Percentiles rank a stretch among this genome's conserved stretches.
Conservation (phyloP, 2,888 invertebrate genomes). For the Cylloceria caligata region DNA sequence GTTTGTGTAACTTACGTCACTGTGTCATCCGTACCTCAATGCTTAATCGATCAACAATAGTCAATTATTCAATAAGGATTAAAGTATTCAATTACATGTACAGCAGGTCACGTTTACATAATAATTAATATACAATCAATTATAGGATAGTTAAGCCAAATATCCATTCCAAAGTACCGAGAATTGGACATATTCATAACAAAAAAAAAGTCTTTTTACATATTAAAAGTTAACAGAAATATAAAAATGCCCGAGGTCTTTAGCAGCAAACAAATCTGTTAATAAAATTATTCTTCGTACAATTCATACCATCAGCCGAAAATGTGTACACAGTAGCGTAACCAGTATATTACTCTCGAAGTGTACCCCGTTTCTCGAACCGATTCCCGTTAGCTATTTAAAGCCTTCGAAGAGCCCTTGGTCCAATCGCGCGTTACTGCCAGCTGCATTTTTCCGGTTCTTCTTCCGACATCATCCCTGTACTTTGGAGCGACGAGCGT, state of each 20-base stretch:
- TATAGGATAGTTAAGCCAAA: background rate
- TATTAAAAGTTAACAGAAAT: too few species aligned
- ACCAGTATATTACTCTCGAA: background rate
- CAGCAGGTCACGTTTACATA: too few species aligned
- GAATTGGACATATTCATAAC: background rate
- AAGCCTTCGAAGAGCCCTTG: slow-evolving; percentile 17
- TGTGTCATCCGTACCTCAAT: too few species aligned
- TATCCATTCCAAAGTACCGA: background rate
- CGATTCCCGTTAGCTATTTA: slow-evolving; percentile 29
- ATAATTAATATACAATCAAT: background rate
- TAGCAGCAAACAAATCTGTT: too few species aligned
- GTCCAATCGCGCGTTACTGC: background rate
- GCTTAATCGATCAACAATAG: too few species aligned
- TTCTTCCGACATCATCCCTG: slow-evolving; percentile 22
- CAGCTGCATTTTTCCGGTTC: slow-evolving; percentile 16
- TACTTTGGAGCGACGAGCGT: background rate
- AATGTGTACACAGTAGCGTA: background rate
- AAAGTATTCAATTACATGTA: too few species aligned
- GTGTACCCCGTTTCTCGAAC: slow-evolving; percentile 13
- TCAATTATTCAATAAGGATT: too few species aligned
- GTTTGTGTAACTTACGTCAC: too few species aligned
- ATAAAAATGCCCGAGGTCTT: too few species aligned
- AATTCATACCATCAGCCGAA: background rate
- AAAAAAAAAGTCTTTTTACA: background rate
- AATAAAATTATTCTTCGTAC: too few species aligned